Conservation (phyloP, 53 echinoderm and acorn worm genomes). For the Mesocentrotus franciscanus region DNA sequence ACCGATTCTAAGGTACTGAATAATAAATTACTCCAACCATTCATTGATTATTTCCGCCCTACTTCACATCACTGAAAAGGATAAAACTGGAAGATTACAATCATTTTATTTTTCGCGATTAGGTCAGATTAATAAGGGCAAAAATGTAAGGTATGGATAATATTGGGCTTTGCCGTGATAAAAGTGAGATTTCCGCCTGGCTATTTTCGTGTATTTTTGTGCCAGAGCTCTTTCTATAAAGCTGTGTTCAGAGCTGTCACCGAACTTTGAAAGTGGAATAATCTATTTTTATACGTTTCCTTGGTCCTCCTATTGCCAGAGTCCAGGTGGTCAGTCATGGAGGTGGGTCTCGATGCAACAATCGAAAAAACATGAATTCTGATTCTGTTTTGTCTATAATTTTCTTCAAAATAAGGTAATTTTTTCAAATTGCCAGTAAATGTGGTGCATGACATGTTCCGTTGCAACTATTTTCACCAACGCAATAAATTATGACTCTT, state of each 20-base stretch:
- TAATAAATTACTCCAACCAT: background rate
- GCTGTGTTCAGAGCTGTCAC: no score
- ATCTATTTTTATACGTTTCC: no score
- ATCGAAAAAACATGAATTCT: no score
- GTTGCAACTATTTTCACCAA: background rate
- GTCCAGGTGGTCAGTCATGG: no score
- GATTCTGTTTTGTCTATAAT: no score
- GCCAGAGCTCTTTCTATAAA: no score
- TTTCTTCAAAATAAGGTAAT: no score
- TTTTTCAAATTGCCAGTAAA: no score
- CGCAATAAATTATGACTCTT: no score
- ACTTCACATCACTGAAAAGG: background rate
- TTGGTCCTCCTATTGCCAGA: background rate
- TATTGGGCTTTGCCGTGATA: background rate
- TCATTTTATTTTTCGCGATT: background rate
- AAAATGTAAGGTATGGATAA: background rate
- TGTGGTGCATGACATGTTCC: background rate
- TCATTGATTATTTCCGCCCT: conserved; percentile 7
- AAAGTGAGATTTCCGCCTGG: background rate
- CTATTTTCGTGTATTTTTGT: background rate
- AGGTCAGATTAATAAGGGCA: background rate
- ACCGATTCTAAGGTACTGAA: background rate
- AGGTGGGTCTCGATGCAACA: no score
- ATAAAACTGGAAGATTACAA: background rate
- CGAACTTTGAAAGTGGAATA: no score